A percentile compares a stretch with the other conserved stretches of the same genome.
Conservation (phyloP, 1,140 invertebrate species). For the Elysia chlorotica region DNA sequence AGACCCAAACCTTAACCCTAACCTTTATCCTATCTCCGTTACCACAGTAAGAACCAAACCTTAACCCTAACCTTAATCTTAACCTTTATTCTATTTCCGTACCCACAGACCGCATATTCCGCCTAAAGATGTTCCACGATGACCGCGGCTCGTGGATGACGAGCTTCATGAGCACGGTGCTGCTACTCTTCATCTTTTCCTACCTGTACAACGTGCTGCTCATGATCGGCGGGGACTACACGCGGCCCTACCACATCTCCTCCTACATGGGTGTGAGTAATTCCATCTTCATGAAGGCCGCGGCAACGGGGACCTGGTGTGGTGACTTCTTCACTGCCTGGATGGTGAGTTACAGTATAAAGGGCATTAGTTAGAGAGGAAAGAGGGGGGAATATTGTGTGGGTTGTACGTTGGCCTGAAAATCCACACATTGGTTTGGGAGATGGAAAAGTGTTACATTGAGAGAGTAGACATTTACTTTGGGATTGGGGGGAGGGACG, state of each 20-base stretch:
- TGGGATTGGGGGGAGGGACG: too few relatives aligned
- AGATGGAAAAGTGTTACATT: too few relatives aligned
- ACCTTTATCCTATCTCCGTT: too few relatives aligned
- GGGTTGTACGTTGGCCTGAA: too few relatives aligned
- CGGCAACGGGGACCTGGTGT: constrained; percentile 68
- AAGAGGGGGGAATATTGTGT: too few relatives aligned
- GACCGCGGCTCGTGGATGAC: constrained; percentile 68
- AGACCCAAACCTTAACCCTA: too few relatives aligned
- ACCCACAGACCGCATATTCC: constrained; percentile 61
- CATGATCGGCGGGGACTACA: constrained; percentile 58
- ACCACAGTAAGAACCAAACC: too few relatives aligned
- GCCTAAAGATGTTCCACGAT: constrained; percentile 68
- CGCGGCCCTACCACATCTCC: constrained; percentile 55
- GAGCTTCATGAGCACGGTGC: constrained; percentile 65
- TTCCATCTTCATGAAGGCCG: constrained; percentile 66
- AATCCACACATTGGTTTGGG: too few relatives aligned
- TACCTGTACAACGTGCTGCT: constrained; percentile 66
- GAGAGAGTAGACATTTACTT: too few relatives aligned
- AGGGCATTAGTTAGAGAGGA: too few relatives aligned
- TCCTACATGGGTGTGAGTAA: constrained; percentile 59
- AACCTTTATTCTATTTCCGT: background rate
- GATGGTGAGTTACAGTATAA: constrained; percentile 64
- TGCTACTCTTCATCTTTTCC: constrained; percentile 66
- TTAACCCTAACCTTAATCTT: too few relatives aligned
- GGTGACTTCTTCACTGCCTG: constrained; percentile 68